Conservation (phyloP, 2,888 invertebrate species). For the Agyllia agylla region DNA sequence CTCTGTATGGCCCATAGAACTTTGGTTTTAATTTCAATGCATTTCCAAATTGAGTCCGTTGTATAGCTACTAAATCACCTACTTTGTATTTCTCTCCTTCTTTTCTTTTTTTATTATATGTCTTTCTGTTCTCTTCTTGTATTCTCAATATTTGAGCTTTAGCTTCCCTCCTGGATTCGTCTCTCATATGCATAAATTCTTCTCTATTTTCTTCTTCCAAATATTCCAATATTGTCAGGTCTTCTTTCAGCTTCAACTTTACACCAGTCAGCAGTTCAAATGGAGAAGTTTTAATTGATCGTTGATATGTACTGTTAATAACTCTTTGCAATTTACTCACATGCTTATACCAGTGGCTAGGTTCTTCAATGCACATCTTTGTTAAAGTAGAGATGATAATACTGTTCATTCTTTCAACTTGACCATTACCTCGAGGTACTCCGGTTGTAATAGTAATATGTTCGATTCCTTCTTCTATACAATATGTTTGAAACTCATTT, state of each 20-base stretch:
- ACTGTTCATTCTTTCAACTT: slow-evolving; percentile 1
- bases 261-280: neutral
- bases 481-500: neutral
- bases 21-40: neutral
- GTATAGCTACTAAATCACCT: slow-evolving; percentile 9
- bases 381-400: neutral
- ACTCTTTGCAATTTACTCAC: slow-evolving; percentile 14
- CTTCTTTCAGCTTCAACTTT: neutral
- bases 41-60: neutral
- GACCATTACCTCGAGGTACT: slow-evolving; percentile 11
- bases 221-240: neutral
- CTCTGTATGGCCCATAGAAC: neutral
- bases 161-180: neutral
- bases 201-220: neutral
- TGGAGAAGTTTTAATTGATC: slow-evolving; percentile 1
- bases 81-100: neutral
- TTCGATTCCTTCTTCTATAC: neutral
- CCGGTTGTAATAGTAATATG: neutral
- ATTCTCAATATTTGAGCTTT: neutral
- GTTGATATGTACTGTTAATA: slow-evolving; percentile 1
- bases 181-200: neutral
- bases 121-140: neutral
- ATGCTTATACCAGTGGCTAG: slow-evolving; percentile 26
- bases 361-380: slow-evolving; percentile 6
- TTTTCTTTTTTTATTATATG: neutral